Evolutionary conservation across 2,888 invertebrate species (phyloP).

Genomic region (Orthonevra nobilis): DNA sequence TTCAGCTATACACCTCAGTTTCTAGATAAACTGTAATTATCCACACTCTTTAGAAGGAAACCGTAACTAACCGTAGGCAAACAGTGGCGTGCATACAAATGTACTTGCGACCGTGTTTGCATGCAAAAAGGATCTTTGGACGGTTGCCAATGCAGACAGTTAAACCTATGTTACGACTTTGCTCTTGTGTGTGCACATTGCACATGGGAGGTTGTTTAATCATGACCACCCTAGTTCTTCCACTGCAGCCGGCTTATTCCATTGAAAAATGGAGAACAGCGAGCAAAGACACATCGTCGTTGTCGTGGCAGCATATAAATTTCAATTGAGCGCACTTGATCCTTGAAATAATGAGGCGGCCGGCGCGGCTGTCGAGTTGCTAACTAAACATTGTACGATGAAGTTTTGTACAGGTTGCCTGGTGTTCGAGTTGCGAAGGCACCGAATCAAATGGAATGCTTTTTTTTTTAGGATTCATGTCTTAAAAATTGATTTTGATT

Average conservation of each 20-base stretch:
- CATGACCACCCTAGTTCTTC: conserved; percentile 5
- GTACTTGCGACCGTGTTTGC: neutral
- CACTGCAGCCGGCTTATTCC: no score
- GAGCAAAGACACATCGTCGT: conserved; percentile 23
- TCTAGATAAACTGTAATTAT: conserved; percentile 60
- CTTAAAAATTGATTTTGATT: no score
- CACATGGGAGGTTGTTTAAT: conserved; percentile 36
- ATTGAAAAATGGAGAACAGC: conserved; percentile 11
- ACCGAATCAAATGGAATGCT: no score
- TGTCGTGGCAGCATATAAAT: conserved; percentile 47
- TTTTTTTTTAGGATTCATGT: no score
- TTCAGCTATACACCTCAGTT: conserved; percentile 42
- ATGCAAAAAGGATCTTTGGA: conserved; percentile 33
- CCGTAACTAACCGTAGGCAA: conserved; percentile 52
- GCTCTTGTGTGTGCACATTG: conserved; percentile 45
- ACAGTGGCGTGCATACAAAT: conserved; percentile 15
- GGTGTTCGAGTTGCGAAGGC: no score
- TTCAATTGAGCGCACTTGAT: conserved; percentile 67
- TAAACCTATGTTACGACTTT: conserved; percentile 24
- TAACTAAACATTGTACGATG: conserved; percentile 53
- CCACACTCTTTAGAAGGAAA: conserved; percentile 59
- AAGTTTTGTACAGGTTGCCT: conserved; percentile 25
- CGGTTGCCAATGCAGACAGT: neutral
- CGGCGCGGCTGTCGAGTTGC: no score
- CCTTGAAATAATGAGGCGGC: conserved; percentile 56